Evolutionary conservation across 1,140 invertebrate species (phyloP), one percentile per base, ranked within the genome.

Genomic region (Heliconius congener): DNA sequence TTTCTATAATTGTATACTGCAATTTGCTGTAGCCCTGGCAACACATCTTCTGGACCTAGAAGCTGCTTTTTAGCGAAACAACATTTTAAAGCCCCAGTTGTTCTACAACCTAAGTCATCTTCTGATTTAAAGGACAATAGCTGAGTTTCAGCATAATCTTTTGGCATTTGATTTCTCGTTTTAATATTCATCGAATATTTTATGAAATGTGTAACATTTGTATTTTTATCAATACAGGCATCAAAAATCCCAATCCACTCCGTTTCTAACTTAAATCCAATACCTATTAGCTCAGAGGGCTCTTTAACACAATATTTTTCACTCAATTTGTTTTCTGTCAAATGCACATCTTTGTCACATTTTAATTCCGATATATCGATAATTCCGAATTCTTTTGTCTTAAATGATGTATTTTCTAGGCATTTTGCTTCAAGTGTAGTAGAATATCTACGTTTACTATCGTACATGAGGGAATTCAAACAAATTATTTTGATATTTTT

Each of bases 21-120:
- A 30, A 66, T 66, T 66, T 30, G 60, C 16, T 66, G 60, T 11
- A 66, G 27, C 27, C 60, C 60, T 66, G 60, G 60, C 60, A 66
- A 13, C 23, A 66, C 27, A 66, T 66, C 60, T 66, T 66, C 60
- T 27, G 27, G 23, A 30, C 13, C 30, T 16, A 66, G 3, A 30
- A 66, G 60, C 11, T 66, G 60, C n/a, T 66, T 66, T 27, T 2
- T 66, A 27, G 8, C 60, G 16, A 66, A 66, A 66, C 60, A 66
- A 66, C 60, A 66, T 13, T 66, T 27, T 1, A 11, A 27, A 16
- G 4, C 8, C 3, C 9, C 27, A 66, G 3, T 66, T 30, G 9
- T 16, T 66, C 11, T 30, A 66, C 60, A 66, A 27, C 23, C 23
- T 66, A 30, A 6, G 16, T 66, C n/a, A 66, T 66, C 11, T 27